Conservation (phyloP, 1,140 invertebrate genomes). For the Ditylenchus dipsaci region DNA sequence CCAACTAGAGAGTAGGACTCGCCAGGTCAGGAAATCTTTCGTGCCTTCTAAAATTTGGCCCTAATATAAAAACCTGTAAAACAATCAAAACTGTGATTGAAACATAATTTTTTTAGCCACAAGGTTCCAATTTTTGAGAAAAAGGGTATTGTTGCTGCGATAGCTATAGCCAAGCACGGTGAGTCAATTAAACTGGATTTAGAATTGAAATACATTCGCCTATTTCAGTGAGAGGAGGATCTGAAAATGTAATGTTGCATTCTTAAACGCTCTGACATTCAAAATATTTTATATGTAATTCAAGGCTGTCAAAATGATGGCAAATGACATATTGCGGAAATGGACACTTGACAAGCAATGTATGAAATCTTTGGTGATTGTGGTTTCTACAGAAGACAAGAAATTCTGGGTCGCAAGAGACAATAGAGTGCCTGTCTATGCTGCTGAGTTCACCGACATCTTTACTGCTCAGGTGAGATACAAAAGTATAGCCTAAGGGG, state of each 20-base stretch:
- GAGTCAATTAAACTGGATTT: no score
- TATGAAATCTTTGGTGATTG: slow-evolving; percentile 48
- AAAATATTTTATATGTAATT: slow-evolving; percentile 26
- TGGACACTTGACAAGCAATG: slow-evolving; percentile 54
- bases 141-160: slow-evolving; percentile 51
- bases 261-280: slow-evolving; percentile 5
- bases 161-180: slow-evolving; percentile 50
- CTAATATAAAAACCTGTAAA: no score
- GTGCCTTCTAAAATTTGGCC: no score
- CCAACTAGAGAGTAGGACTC: slow-evolving; percentile 45
- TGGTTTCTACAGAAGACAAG: slow-evolving; percentile 46
- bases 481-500: no score
- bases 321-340: slow-evolving; percentile 47
- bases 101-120: slow-evolving; percentile 28
- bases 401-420: slow-evolving; percentile 56
- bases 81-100: background rate
- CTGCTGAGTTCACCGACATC: slow-evolving; percentile 48
- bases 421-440: slow-evolving; percentile 52
- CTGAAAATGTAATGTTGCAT: slow-evolving; percentile 33
- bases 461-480: slow-evolving; percentile 42
- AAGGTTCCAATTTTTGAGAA: slow-evolving; percentile 52
- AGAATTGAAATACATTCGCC: no score
- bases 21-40: no score
- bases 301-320: slow-evolving; percentile 49
- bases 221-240: slow-evolving; percentile 33